Conservation (phyloP, 2,113 vertebrate genomes). For the Nerophis lumbriciformis region DNA sequence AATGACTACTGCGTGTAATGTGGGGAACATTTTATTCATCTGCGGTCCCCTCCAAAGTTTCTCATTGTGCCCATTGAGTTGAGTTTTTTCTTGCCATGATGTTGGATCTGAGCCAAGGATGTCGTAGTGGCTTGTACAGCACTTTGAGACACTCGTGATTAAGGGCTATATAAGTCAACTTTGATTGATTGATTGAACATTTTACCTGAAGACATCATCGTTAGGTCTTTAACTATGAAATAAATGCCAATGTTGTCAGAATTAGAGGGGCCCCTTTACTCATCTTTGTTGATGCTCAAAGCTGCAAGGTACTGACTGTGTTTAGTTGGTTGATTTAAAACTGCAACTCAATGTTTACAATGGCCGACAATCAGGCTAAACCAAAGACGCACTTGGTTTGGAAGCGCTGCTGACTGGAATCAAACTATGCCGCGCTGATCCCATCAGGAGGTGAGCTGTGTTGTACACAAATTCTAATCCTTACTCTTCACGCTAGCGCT, state of each 20-base stretch:
- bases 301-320: neutral
- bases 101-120: too few species aligned
- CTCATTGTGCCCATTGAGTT: too few species aligned
- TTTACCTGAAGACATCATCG: too few species aligned
- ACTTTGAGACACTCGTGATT: too few species aligned
- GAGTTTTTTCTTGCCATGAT: too few species aligned
- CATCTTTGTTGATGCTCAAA: neutral
- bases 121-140: too few species aligned
- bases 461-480: conserved; percentile 51
- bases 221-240: too few species aligned
- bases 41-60: too few species aligned
- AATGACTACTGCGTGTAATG: too few species aligned
- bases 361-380: neutral
- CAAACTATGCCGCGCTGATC: conserved; percentile 4
- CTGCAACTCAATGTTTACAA: neutral
- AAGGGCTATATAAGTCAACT: too few species aligned
- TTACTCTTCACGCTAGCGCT: conserved; percentile 21
- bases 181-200: too few species aligned
- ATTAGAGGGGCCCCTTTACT: neutral
- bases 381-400: neutral
- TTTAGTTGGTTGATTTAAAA: neutral
- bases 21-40: too few species aligned
- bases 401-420: conserved; percentile 6
- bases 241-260: neutral
- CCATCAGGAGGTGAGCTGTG: conserved; percentile 42